Evolutionary conservation across 2,888 invertebrate species (phyloP).

Genomic region (Myopa tessellatipennis): DNA sequence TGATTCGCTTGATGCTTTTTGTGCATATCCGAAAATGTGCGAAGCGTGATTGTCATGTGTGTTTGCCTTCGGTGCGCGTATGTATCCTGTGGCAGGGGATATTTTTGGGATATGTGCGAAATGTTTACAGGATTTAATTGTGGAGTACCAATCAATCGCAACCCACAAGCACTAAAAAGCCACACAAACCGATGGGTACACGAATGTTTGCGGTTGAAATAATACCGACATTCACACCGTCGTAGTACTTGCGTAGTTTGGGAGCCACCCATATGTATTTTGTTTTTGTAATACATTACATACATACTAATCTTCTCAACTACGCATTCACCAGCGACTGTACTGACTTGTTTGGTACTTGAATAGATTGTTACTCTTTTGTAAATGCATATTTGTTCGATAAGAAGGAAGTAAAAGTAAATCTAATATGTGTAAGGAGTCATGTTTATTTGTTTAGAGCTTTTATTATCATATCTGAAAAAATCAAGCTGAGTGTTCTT

Average conservation of each 20-base stretch:
- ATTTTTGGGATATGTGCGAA: not conserved
- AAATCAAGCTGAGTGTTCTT: no score
- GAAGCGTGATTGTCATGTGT: no score
- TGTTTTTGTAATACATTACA: not conserved
- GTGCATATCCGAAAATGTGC: not conserved
- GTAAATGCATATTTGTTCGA: no score
- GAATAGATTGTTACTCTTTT: not conserved
- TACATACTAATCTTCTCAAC: not conserved
- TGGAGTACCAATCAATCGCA: not conserved
- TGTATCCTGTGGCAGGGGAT: not conserved
- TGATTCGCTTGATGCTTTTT: not conserved
- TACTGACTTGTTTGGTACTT: not conserved
- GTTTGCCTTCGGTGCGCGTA: not conserved
- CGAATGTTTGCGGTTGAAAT: not conserved
- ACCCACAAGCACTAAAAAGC: not conserved
- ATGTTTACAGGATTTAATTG: constrained; percentile 12
- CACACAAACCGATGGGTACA: not conserved
- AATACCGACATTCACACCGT: not conserved
- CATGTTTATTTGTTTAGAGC: no score
- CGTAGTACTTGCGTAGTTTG: not conserved
- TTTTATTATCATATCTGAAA: no score
- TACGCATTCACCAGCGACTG: not conserved
- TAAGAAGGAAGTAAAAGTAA: not conserved
- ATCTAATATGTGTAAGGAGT: no score
- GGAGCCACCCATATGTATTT: not conserved